Conservation (phyloP, 2,888 invertebrate species). For the Andrena flavipes region DNA sequence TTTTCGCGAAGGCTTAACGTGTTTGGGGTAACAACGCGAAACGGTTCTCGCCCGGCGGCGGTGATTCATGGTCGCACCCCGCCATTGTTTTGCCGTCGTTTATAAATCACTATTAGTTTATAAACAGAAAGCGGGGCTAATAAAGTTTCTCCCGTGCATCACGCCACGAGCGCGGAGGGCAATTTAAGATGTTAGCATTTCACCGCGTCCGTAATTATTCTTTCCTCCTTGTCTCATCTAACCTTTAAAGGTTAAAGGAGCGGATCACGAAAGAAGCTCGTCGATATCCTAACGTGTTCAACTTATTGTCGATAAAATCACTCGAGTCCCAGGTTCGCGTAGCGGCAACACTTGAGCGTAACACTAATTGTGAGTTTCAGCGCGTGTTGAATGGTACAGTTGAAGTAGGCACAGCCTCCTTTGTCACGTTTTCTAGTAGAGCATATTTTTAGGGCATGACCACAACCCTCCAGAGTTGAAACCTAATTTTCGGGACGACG, state of each 20-base stretch:
- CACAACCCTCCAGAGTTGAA: too few species aligned
- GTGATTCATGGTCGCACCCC: slow-evolving; percentile 75
- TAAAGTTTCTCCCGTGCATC: slow-evolving; percentile 66
- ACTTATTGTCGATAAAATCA: too few species aligned
- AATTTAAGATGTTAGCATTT: slow-evolving; percentile 64
- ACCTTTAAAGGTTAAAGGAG: slow-evolving; percentile 61
- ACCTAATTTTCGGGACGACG: too few species aligned
- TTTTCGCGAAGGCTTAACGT: slow-evolving; percentile 78
- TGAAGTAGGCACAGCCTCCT: too few species aligned
- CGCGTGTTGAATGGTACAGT: too few species aligned
- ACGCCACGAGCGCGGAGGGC: slow-evolving; percentile 35
- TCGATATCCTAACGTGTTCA: background rate
- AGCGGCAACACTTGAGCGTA: too few species aligned
- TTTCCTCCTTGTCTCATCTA: slow-evolving; percentile 8
- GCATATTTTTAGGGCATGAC: too few species aligned
- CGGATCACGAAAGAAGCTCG: slow-evolving; percentile 17
- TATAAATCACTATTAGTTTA: slow-evolving; percentile 84
- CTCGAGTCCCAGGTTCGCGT: too few species aligned
- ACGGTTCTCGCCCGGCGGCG: slow-evolving; percentile 56
- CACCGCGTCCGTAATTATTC: slow-evolving; percentile 58
- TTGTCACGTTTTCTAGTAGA: too few species aligned
- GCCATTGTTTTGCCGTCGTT: slow-evolving; percentile 78
- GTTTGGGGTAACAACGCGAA: slow-evolving; percentile 67
- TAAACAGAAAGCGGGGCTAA: slow-evolving; percentile 76
- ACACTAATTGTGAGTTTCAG: too few species aligned